These are phyloP conservation scores for Falcunculus frontatus DNA, from an alignment of 2,113 vertebrate species.

Conservation along the genomic window DNA sequence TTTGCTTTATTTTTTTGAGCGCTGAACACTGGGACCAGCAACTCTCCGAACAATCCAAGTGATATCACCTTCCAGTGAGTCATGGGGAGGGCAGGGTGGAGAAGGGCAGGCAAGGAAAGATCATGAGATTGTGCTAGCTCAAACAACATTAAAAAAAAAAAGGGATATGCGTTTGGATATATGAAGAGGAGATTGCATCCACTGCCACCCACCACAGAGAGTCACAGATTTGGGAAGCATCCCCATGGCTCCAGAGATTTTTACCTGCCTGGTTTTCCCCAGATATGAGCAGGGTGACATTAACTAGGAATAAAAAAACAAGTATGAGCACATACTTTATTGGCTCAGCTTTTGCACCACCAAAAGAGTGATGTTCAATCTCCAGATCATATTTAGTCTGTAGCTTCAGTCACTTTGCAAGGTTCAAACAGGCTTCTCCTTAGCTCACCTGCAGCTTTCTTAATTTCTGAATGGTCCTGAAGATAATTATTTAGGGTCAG, in stretches of 20 bases:
- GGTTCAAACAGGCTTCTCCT: neutral
- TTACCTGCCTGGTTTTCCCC: neutral
- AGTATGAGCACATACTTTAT: neutral
- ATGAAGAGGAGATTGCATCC: neutral
- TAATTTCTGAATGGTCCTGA: neutral
- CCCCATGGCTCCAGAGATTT: neutral
- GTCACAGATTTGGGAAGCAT: neutral
- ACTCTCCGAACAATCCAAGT: neutral
- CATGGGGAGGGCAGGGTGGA: conserved; percentile 41
- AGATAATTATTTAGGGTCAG: neutral
- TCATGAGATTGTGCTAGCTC: neutral
- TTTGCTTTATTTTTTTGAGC: neutral
- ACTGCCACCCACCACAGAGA: neutral
- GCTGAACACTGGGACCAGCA: neutral
- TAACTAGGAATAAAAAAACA: neutral
- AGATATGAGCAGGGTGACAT: neutral
- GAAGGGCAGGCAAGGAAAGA: neutral
- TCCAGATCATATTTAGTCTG: neutral
- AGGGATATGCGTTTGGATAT: neutral
- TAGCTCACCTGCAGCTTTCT: neutral
- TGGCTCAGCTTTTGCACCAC: neutral
- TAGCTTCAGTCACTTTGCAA: neutral
- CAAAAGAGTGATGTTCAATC: neutral
- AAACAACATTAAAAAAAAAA: neutral
- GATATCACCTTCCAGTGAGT: conserved; percentile 43